Base-by-base conservation (phyloP, 2,888 invertebrate genomes). In the Ceriagrion tenellum region DNA sequence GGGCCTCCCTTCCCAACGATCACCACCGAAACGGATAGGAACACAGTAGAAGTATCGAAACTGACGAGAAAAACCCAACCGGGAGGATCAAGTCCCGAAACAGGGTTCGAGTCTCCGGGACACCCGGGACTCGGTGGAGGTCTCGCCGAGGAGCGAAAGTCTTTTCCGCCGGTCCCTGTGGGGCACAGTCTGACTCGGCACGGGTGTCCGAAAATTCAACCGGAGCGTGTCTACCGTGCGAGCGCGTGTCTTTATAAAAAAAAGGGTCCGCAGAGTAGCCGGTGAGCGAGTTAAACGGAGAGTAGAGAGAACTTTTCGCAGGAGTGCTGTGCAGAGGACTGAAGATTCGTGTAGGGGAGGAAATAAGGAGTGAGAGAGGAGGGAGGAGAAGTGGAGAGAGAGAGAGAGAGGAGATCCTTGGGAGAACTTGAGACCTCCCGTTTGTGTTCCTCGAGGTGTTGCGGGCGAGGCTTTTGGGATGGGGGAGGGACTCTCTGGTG, bases 381-480 rank as follows among this genome's bases (percentile, higher is more conserved):
- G 3, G 69, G 69, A 69, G 26, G 12, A 12, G 13, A 16, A 81
- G 81, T 4, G 16, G 81, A 81, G 69, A 23, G 69, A n/a, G 8
- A n/a, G 4, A 47, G 47, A 47, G 47, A 47, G 47, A 47, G 47
- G 8, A 47, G 81, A 81, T 16, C 81, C 81, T 81, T 81, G 81
- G 81, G 81, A 81, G 81, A 81, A 81, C 81, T 81, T 81, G 81
- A 81, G 81, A 81, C 16, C 81, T 16, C 81, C 93, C 59, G 93
- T 63, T 69, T 74, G 93, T 47, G 93, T 69, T 93, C 93, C 69
- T 63, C 69, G 93, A 93, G 93, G 93, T 93, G 93, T 93, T 93
- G 93, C 93, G 93, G 69, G 56, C 93, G 40, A 74, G 69, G 40
- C 30, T 63, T 91, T 55, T n/a, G 55, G 55, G 90, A 30, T 26